Evolutionary conservation across 1,140 invertebrate genomes (phyloP).

Genomic region (Rhagoletis zephyria): DNA sequence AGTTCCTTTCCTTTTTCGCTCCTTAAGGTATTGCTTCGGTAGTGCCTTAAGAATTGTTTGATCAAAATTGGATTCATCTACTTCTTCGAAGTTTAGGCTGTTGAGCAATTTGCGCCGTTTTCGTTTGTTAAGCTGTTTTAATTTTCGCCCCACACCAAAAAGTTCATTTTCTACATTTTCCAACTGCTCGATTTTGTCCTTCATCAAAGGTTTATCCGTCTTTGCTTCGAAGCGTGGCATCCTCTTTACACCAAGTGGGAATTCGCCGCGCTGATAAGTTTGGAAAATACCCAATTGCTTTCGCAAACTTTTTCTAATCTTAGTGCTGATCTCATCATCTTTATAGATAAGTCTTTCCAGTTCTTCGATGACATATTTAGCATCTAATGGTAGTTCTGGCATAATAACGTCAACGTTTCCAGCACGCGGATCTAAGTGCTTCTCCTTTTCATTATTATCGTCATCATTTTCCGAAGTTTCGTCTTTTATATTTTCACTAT

Average conservation of each 20-base stretch:
- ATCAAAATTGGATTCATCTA: conserved; percentile 68
- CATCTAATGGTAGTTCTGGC: conserved; percentile 79
- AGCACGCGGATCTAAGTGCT: conserved; percentile 82
- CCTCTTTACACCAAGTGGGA: conserved; percentile 78
- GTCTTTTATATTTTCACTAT: conserved; percentile 63
- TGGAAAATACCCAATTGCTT: conserved; percentile 66
- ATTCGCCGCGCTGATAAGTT: conserved; percentile 76
- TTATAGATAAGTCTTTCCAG: conserved; percentile 63
- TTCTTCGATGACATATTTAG: conserved; percentile 65
- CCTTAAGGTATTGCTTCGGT: conserved; percentile 62
- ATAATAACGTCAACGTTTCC: conserved; percentile 83
- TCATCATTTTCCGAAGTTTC: conserved; percentile 68
- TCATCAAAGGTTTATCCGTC: conserved; percentile 62
- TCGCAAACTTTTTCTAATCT: conserved; percentile 64
- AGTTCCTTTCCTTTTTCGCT: conserved; percentile 63
- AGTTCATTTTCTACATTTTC: conserved; percentile 68
- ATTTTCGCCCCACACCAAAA: conserved; percentile 62
- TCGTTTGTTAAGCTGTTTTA: conserved; percentile 70
- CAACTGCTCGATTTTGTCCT: conserved; percentile 65
- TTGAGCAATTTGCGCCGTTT: conserved; percentile 68
- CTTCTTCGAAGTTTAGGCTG: conserved; percentile 67
- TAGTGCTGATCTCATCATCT: conserved; percentile 65
- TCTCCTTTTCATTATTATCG: conserved; percentile 59
- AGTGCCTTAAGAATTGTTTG: conserved; percentile 65
- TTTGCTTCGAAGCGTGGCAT: conserved; percentile 67